Conservation (phyloP, 2,797 vertebrate genomes). For the Mionectes olivaceus region DNA sequence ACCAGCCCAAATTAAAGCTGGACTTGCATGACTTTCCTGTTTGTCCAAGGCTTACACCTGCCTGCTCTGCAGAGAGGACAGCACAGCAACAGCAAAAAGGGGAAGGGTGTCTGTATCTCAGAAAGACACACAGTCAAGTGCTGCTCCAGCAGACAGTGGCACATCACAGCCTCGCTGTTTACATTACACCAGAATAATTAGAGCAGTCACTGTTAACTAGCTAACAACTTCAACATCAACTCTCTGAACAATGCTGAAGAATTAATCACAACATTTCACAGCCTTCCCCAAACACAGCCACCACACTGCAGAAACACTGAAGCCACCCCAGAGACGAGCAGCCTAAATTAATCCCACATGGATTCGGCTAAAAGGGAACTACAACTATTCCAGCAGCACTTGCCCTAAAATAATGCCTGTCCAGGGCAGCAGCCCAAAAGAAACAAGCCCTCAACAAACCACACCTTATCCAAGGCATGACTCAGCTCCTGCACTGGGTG, state of each 20-base stretch:
- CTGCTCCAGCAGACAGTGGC: neutral
- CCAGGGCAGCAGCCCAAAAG: conserved; percentile 29
- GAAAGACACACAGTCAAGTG: neutral
- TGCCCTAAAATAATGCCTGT: neutral
- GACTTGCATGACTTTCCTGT: neutral
- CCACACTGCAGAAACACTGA: neutral
- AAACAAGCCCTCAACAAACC: conserved; percentile 12
- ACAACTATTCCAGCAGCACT: neutral
- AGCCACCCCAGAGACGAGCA: neutral
- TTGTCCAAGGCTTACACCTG: neutral
- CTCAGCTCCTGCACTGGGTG: neutral
- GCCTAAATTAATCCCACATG: neutral
- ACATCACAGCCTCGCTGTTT: conserved; percentile 14
- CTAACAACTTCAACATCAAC: neutral
- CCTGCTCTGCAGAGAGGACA: neutral
- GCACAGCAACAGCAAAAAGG: neutral
- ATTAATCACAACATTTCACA: conserved; percentile 2
- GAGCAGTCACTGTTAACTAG: conserved; percentile 36
- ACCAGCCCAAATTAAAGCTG: neutral
- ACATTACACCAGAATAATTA: conserved; percentile 39
- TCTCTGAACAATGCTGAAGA: conserved; percentile 14
- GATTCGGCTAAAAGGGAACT: neutral
- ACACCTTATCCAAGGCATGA: conserved; percentile 39
- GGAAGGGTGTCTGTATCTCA: neutral
- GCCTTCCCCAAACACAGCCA: neutral